Evolutionary conservation across 2,888 invertebrate genomes (phyloP), one percentile per base, ranked within the genome.

Genomic region (Coleophora deauratella): DNA sequence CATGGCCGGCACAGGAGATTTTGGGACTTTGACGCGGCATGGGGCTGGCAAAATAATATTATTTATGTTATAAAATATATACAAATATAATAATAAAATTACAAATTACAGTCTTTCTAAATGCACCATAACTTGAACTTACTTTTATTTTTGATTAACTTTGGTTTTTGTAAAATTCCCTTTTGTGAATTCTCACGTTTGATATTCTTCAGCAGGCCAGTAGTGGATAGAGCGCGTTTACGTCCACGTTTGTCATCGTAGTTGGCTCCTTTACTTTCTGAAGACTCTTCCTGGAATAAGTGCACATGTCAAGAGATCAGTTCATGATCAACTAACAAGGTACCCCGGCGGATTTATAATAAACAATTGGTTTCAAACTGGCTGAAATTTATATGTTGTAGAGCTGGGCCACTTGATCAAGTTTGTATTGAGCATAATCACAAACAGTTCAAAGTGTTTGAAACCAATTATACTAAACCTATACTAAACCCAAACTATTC

Each of bases 161-260:
- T 76, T 47, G 73, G 62, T 59, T 72, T 74, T 6, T 58, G 46
- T 28, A 52, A 50, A 36, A 57, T 51, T 40, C 46, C 41, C 47
- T 74, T 64, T 40, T 55, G 51, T 45, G 58, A 37, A 45, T 51
- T 55, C 52, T 63, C 43, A 14, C 48, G 53, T 44, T 66, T 61
- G 15, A 44, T 31, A 28, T 27, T 31, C n/a, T 45, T 45, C 27
- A 41, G n/a, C 9, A 38, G 36, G 2, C 41, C 41, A 33, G 41
- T 42, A 27, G 74, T 63, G 0, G 81, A 81, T 3, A 64, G 53
- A 0, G 80, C 80, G 1, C 82, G 68, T 45, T 81, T 80, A 27
- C 80, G 61, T 3, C 80, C 80, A 8, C 79, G 73, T 49, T 75
- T 76, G 39, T 69, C 66, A 6, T 65, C 71, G 11, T 44, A 4